phyloP scores from a whole-genome alignment of 2,888 invertebrate genomes.

The Oasisia sp. region DNA sequence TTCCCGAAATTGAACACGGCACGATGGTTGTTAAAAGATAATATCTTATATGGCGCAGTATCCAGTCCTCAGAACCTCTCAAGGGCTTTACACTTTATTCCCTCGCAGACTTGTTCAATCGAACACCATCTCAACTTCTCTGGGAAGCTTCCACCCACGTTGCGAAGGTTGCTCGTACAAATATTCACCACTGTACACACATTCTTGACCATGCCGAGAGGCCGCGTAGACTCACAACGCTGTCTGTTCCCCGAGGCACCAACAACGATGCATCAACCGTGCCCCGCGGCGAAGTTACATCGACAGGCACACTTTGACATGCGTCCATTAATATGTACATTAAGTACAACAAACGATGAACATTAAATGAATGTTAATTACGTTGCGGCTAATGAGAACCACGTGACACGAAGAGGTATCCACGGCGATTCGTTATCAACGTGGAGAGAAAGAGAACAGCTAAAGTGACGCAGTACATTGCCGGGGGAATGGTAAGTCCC shows the following conservation, averaged over 20 bases:
- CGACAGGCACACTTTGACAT: constrained; percentile 5
- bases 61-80: no score
- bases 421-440: not conserved
- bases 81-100: no score
- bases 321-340: not conserved
- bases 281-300: not conserved
- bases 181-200: not conserved
- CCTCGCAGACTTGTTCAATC: no score
- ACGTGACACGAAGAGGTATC: not conserved
- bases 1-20: not conserved
- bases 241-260: not conserved
- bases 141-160: no score
- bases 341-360: not conserved
- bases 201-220: not conserved
- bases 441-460: not conserved
- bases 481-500: not conserved
- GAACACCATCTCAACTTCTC: no score
- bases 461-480: not conserved
- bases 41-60: no score
- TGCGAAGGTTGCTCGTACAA: no score
- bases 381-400: not conserved
- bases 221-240: not conserved
- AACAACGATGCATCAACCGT: not conserved
- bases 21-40: not conserved
- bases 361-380: not conserved